Base-by-base conservation (phyloP, 2,888 invertebrate genomes). In the Tetragonula carbonaria region DNA sequence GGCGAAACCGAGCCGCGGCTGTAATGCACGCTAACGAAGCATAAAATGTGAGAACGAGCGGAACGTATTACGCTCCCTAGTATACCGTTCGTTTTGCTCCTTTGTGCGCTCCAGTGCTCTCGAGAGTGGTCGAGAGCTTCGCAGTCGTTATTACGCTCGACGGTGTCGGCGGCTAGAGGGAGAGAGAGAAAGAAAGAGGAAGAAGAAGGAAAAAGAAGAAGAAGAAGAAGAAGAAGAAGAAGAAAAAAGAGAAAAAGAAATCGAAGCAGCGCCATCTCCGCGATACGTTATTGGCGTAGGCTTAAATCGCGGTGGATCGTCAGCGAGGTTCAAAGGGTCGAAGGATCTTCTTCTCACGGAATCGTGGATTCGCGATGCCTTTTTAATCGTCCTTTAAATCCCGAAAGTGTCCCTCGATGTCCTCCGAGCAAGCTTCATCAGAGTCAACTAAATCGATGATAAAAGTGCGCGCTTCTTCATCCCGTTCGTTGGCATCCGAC, bases 11-110 rank as follows among this genome's bases (percentile, higher is more conserved):
- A 78, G 78, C 70, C 70, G 23, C 38, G 45, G 71, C 45, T 70
- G 80, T 81, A 72, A 78, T 67, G 78, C 73, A 62, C 81, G 81
- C 78, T 83, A 89, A 89, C 88, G 90, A 89, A 81, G 74, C 86
- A 89, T 89, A 89, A 88, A 89, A 68, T 78, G 81, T 71, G 81
- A 78, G 80, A 80, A 80, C 74, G 74, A 75, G 76, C 62, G 72
- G 75, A 73, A 63, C 75, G 63, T 55, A 63, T 72, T 23, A 55
- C 84, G 55, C 57, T 33, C 33, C 67, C 33, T 67, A 16, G 50
- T 65, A 57, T 53, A 50, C 18, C 4, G 55, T 59, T 55, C 70
- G 57, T 62, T 62, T 77, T 55, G 33, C 55, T 55, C 6, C 28
- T 74, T 21, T 2, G 23, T 8, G 38, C 74, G 50, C 4, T 16